A percentile compares a stretch with the other conserved stretches of the same genome.
phyloP scores from a whole-genome alignment of 2,113 vertebrate genomes.

The Sebastes fasciatus region DNA sequence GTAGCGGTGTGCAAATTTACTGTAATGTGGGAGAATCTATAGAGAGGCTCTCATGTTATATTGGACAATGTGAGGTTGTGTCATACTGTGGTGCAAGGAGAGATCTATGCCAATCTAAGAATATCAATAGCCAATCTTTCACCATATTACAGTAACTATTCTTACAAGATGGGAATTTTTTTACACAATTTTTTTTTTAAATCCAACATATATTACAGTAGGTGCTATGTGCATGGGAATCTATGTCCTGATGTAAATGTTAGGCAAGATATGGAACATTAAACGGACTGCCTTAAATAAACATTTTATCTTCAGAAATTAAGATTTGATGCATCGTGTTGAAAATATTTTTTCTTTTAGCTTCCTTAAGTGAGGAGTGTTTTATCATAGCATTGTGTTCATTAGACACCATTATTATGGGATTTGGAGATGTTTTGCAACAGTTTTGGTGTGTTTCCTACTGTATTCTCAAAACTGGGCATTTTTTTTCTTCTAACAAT shows the following conservation, averaged over 20 bases:
- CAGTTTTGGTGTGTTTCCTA: background rate
- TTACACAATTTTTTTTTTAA: background rate
- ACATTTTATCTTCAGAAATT: background rate
- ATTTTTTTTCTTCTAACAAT: background rate
- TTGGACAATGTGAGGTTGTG: background rate
- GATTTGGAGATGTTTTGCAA: background rate
- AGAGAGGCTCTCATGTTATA: background rate
- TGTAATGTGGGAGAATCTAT: too few species aligned
- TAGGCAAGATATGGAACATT: background rate
- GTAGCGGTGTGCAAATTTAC: background rate
- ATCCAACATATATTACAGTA: background rate
- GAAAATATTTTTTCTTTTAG: background rate
- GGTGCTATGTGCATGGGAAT: background rate
- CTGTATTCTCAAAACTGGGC: conserved; percentile 1
- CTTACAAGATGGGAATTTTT: background rate
- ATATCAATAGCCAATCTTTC: background rate
- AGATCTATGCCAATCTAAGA: background rate
- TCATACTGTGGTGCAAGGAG: background rate
- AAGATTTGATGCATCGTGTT: background rate
- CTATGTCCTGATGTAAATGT: background rate
- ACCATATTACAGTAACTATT: background rate
- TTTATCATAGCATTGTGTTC: background rate
- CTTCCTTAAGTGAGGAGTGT: too few species aligned
- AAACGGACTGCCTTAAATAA: background rate
- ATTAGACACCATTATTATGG: background rate